phyloP scores from a whole-genome alignment of 2,888 invertebrate genomes.

The Aplocera efformata region DNA sequence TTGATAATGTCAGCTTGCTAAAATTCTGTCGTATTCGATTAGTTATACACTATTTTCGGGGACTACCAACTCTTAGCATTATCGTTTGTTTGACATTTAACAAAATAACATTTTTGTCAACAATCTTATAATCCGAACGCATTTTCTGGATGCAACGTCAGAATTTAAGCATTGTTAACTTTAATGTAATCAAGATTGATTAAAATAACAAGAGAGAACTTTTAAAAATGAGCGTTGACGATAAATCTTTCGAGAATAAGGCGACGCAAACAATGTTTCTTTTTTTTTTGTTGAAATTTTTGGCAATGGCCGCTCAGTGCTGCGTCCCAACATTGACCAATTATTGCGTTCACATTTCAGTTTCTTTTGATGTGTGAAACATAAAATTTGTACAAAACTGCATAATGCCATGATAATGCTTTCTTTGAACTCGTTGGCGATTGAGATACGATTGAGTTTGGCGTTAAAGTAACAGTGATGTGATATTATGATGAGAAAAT shows the following conservation, averaged over 20 bases:
- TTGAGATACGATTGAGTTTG: constrained; percentile 23
- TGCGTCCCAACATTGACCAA: constrained; percentile 50
- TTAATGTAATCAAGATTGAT: constrained; percentile 25
- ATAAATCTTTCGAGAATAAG: constrained; percentile 71
- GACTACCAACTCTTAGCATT: too few relatives aligned
- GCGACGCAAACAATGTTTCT: constrained; percentile 57
- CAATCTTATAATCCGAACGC: not conserved
- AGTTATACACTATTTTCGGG: too few relatives aligned
- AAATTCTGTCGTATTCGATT: constrained; percentile 12
- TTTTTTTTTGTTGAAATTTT: constrained; percentile 54
- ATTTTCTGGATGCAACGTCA: not conserved
- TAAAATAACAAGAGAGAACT: constrained; percentile 36
- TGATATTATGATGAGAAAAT: not conserved
- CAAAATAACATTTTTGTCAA: constrained; percentile 1
- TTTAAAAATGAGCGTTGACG: constrained; percentile 46
- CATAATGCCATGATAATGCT: constrained; percentile 34
- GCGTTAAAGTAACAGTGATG: constrained; percentile 1
- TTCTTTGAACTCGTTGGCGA: constrained; percentile 37
- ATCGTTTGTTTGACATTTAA: constrained; percentile 12
- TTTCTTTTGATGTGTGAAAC: constrained; percentile 52
- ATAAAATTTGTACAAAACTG: constrained; percentile 45
- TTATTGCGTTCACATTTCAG: constrained; percentile 48
- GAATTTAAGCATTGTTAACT: not conserved
- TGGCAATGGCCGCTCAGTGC: constrained; percentile 50
- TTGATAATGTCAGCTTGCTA: too few relatives aligned